Conservation (phyloP, 1,140 invertebrate genomes). For the Sitophilus oryzae region DNA sequence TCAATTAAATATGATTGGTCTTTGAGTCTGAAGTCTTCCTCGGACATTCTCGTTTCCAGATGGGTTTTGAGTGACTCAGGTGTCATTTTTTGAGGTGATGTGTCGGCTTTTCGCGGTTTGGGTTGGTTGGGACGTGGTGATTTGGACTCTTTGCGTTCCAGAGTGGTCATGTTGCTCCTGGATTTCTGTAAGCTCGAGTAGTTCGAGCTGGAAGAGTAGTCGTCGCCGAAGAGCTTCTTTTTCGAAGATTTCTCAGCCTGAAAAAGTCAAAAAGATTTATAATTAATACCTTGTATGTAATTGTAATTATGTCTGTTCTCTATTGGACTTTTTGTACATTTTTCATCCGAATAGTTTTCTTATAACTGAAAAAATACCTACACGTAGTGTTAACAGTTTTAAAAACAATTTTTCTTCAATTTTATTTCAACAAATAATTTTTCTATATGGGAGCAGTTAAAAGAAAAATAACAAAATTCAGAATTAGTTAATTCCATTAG, state of each 20-base stretch:
- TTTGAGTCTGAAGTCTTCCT: slow-evolving; percentile 42
- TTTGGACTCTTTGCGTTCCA: slow-evolving; percentile 36
- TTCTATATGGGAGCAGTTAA: too few relatives aligned
- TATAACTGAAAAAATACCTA: too few relatives aligned
- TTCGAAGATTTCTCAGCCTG: slow-evolving; percentile 35
- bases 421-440: too few relatives aligned
- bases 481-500: too few relatives aligned
- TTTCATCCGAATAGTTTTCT: too few relatives aligned
- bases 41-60: slow-evolving; percentile 43
- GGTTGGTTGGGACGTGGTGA: slow-evolving; percentile 28
- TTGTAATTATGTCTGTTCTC: too few relatives aligned
- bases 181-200: slow-evolving; percentile 47
- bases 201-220: slow-evolving; percentile 45
- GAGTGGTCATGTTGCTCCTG: slow-evolving; percentile 35
- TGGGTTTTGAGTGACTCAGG: slow-evolving; percentile 44
- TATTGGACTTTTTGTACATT: too few relatives aligned
- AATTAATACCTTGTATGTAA: too few relatives aligned
- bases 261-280: not conserved
- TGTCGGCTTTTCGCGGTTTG: slow-evolving; percentile 21
- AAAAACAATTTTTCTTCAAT: too few relatives aligned
- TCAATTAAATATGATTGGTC: slow-evolving; percentile 46
- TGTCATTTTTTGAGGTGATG: slow-evolving; percentile 18
- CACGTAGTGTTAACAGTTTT: too few relatives aligned
- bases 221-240: slow-evolving; percentile 46
- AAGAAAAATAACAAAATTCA: too few relatives aligned